Conservation (phyloP, 2,113 vertebrate species). For the Oryzias celebensis region DNA sequence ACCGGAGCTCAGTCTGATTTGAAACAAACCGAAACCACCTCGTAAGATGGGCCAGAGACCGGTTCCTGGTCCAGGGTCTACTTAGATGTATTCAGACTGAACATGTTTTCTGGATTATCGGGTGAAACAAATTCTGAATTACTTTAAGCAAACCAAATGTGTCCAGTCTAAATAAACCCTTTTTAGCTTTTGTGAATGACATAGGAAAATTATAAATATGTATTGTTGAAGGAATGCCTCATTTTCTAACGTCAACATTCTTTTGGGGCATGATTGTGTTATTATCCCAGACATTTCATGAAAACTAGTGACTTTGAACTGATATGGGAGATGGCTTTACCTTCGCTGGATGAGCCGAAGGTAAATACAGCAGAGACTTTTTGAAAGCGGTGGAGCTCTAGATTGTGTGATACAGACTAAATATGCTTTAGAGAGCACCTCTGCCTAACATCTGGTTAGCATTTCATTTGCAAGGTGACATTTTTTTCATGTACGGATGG, state of each 20-base stretch:
- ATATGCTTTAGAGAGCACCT: slow-evolving; percentile 49
- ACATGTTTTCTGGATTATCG: too few species aligned
- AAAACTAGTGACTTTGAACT: slow-evolving; percentile 58
- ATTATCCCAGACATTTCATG: slow-evolving; percentile 53
- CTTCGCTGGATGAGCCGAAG: slow-evolving; percentile 26
- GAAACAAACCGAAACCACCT: too few species aligned
- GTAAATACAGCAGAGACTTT: slow-evolving; percentile 40
- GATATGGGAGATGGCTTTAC: slow-evolving; percentile 51
- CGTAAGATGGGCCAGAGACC: too few species aligned
- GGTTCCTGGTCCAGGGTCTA: too few species aligned
- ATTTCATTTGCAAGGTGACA: slow-evolving; percentile 56
- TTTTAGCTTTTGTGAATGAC: slow-evolving; percentile 16
- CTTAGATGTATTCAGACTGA: too few species aligned
- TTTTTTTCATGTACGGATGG: slow-evolving; percentile 49
- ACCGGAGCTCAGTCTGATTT: too few species aligned
- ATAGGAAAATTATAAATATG: slow-evolving; percentile 54
- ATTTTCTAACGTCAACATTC: slow-evolving; percentile 55
- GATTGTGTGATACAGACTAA: slow-evolving; percentile 31
- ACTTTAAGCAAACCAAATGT: too few species aligned
- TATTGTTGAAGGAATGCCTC: slow-evolving; percentile 12
- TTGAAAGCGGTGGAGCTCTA: slow-evolving; percentile 4
- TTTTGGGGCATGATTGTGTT: slow-evolving; percentile 45
- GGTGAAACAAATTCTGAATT: too few species aligned
- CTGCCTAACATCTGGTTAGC: slow-evolving; percentile 69
- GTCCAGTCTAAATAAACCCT: too few species aligned